Evolutionary conservation across 2,113 vertebrate genomes (phyloP), one percentile per base, ranked within the genome.

Genomic region (Lichenostomus cassidix): DNA sequence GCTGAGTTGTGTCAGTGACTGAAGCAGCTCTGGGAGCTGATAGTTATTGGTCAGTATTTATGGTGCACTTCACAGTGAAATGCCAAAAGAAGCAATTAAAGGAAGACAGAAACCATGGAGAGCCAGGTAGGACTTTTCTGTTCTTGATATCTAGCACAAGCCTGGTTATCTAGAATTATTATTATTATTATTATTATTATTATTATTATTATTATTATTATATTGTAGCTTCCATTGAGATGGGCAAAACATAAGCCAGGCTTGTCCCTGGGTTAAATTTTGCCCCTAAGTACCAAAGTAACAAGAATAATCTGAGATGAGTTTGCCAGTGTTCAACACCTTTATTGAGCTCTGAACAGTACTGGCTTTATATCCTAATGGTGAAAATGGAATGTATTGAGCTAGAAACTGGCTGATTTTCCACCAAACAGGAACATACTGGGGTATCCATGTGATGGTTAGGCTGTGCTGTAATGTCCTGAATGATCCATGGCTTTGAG

Each of bases 1-100:
- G 35, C 24, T 1, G 39, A 19, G n/a, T 3, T 47, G 6, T 46
- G 41, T 14, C 41, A 68, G 68, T 2, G 13, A 7, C 4, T 1
- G 39, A 24, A 46, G 53, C 35, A 60, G 33, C n/a, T 31, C 63
- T 1, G 2, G 10, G 68, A 31, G 1, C 75, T 1, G 0, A 5
- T 1, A 15, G 20, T 24, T n/a, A 49, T 10, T 31, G 31, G 20
- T 24, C 46, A 52, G 35, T 49, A 15, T 42, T 86, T 25, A 27
- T 2, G 6, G 33, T 17, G 55, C 46, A 28, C 18, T 67, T 76
- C 89, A 18, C 14, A 20, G 28, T 8, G 18, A 31, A 80, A 69
- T 60, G 37, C 14, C 18, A 35, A 63, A 89, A 56, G 16, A 49
- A 15, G 42, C 50, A 41, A 33, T n/a, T 42, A 25, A 33, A 64